A percentile compares a stretch with the other conserved stretches of the same genome.
Evolutionary conservation across 2,113 vertebrate species (phyloP).

Genomic region (Herpailurus yagouaroundi): DNA sequence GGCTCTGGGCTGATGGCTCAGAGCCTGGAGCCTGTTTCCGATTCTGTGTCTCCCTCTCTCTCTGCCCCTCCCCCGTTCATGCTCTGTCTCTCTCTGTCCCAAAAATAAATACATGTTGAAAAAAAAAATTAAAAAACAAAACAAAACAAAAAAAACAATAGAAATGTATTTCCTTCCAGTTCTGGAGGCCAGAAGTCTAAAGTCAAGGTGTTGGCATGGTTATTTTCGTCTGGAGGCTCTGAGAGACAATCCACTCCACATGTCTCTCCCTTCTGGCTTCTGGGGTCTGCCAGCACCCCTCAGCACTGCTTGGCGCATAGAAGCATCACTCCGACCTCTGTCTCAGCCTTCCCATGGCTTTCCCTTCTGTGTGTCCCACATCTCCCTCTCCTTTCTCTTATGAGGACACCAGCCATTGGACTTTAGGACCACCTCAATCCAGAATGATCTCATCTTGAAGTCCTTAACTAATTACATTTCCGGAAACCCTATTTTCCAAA

Average conservation of each 20-base stretch:
- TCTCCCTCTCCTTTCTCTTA: neutral
- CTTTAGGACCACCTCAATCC: neutral
- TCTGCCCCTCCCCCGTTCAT: too few relatives aligned
- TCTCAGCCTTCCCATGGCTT: neutral
- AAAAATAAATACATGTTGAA: too few relatives aligned
- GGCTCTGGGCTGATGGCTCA: too few relatives aligned
- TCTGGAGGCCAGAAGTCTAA: neutral
- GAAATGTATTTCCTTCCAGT: neutral
- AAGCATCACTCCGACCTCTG: neutral
- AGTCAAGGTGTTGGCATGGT: neutral
- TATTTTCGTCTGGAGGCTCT: neutral
- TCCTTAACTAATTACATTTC: neutral
- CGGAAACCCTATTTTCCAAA: neutral
- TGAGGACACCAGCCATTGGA: neutral
- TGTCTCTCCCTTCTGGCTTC: neutral
- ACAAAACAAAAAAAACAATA: too few relatives aligned
- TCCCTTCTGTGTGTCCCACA: neutral
- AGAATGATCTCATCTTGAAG: neutral
- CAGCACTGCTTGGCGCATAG: fast-evolving
- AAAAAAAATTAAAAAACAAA: too few relatives aligned
- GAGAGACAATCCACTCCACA: fast-evolving
- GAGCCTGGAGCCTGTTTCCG: too few relatives aligned
- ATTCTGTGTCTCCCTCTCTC: too few relatives aligned
- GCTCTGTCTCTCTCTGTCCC: too few relatives aligned
- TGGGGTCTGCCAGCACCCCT: neutral